A percentile compares a stretch with the other conserved stretches of the same genome.
phyloP scores from a whole-genome alignment of 2,113 vertebrate genomes.

The Eulacestoma nigropectus region DNA sequence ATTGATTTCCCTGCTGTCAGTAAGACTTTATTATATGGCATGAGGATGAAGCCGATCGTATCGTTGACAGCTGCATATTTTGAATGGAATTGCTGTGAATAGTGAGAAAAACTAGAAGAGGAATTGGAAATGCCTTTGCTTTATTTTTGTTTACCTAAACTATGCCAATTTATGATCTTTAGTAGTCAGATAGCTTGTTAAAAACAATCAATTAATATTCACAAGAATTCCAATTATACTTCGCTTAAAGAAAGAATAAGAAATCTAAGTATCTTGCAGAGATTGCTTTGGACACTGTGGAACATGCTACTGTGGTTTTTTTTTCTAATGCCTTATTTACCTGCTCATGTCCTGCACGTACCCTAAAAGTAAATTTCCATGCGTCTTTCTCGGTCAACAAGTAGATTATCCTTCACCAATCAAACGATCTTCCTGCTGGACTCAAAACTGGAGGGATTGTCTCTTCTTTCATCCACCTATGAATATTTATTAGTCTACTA shows the following conservation, averaged over 20 bases:
- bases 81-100: neutral
- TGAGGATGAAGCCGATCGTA: neutral
- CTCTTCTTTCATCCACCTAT: neutral
- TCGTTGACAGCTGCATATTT: neutral
- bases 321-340: neutral
- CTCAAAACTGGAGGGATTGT: neutral
- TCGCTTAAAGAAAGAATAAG: neutral
- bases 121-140: neutral
- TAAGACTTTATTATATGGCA: neutral
- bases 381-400: neutral
- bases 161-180: neutral
- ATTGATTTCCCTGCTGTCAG: neutral
- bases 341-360: neutral
- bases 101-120: neutral
- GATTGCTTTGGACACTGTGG: neutral
- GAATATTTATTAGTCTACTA: slow-evolving; percentile 23
- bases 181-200: neutral
- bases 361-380: neutral
- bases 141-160: neutral
- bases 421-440: neutral
- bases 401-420: neutral
- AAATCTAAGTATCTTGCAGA: neutral
- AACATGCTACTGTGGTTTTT: neutral
- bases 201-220: neutral
- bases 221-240: neutral